Percentiles rank a stretch among this genome's conserved stretches.
Evolutionary conservation across 2,888 invertebrate genomes (phyloP).

Genomic region (Tetragnatha montana): DNA sequence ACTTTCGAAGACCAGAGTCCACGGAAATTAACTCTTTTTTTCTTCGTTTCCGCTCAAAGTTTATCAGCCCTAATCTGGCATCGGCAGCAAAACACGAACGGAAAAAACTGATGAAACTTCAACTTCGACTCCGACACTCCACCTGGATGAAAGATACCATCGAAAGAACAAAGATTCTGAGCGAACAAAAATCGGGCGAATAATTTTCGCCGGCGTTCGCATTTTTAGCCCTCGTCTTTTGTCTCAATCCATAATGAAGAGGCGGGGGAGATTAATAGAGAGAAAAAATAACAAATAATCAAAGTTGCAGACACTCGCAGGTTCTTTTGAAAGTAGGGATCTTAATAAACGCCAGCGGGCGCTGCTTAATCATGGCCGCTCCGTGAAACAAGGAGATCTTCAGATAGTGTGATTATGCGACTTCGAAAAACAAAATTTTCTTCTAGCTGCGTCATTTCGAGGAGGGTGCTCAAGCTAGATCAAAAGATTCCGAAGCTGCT

Average conservation of each 20-base stretch:
- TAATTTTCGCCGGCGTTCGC: conserved; percentile 59
- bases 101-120: conserved; percentile 12
- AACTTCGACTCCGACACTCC: conserved; percentile 13
- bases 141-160: not conserved
- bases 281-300: conserved; percentile 30
- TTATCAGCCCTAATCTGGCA: not conserved
- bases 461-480: conserved; percentile 40
- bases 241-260: conserved; percentile 58
- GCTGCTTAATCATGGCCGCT: conserved; percentile 47
- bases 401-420: conserved; percentile 51
- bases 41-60: not conserved
- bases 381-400: conserved; percentile 41
- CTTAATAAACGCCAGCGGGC: conserved; percentile 60
- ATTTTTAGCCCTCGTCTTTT: conserved; percentile 42
- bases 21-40: not conserved
- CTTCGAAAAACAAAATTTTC: conserved; percentile 42
- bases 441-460: conserved; percentile 19
- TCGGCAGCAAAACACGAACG: conserved; percentile 9
- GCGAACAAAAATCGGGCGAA: conserved; percentile 42
- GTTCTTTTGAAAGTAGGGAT: conserved; percentile 56
- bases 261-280: conserved; percentile 11
- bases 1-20: not conserved
- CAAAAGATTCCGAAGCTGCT: conserved; percentile 57
- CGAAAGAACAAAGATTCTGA: conserved; percentile 33
- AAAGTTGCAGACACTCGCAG: conserved; percentile 60